These are phyloP conservation scores for Xylota segnis DNA, from an alignment of 2,888 invertebrate species.

Conservation along the genomic window DNA sequence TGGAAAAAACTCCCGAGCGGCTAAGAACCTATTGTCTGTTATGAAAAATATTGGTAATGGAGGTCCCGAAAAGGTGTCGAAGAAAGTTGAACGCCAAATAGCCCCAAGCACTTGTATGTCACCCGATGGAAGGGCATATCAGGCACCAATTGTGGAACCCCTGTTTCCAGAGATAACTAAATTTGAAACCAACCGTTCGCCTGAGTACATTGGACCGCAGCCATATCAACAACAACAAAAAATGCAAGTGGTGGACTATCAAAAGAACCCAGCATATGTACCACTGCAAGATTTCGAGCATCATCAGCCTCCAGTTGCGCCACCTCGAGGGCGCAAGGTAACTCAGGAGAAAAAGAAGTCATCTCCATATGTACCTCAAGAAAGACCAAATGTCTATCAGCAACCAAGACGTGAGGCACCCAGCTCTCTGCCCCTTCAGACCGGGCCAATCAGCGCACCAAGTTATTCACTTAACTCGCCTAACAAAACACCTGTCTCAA, in stretches of 20 bases:
- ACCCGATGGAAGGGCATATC: constrained; percentile 82
- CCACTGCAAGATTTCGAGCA: constrained; percentile 47
- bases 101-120: constrained; percentile 80
- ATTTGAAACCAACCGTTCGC: constrained; percentile 80
- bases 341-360: constrained; percentile 15
- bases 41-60: constrained; percentile 85
- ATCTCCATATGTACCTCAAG: constrained; percentile 34
- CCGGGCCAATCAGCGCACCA: constrained; percentile 40
- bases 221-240: constrained; percentile 30
- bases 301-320: constrained; percentile 74
- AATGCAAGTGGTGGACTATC: constrained; percentile 48
- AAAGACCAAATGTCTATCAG: constrained; percentile 52
- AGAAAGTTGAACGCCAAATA: constrained; percentile 75
- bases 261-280: constrained; percentile 67
- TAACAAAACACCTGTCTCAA: constrained; percentile 36
- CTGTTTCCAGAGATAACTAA: constrained; percentile 81
- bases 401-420: constrained; percentile 48
- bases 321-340: constrained; percentile 67
- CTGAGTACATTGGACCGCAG: constrained; percentile 77
- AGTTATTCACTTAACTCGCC: constrained; percentile 49
- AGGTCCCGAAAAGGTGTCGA: constrained; percentile 78
- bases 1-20: constrained; percentile 85
- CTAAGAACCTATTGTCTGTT: constrained; percentile 85
- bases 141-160: constrained; percentile 83
- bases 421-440: constrained; percentile 38